phyloP scores from a whole-genome alignment of 2,113 vertebrate genomes.

The Alligator sinensis region DNA sequence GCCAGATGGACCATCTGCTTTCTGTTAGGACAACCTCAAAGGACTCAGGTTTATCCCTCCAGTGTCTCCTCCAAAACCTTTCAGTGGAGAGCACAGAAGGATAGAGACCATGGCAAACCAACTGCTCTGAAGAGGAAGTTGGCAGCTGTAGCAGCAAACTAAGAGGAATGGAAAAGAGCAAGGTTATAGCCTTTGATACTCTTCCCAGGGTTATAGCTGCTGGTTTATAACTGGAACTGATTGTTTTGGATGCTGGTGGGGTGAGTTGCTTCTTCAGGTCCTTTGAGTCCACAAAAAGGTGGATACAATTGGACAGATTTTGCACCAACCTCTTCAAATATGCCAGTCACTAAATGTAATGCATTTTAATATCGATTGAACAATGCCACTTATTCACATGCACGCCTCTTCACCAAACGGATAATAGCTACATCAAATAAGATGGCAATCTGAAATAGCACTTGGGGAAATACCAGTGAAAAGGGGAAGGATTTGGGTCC shows the following conservation, averaged over 20 bases:
- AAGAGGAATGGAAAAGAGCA: not conserved
- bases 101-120: not conserved
- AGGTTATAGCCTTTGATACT: not conserved
- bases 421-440: constrained; percentile 63
- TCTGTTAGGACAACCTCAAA: not conserved
- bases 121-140: not conserved
- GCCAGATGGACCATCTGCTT: not conserved
- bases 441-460: constrained; percentile 46
- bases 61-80: not conserved
- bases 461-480: constrained; percentile 57
- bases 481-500: constrained; percentile 68
- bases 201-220: not conserved
- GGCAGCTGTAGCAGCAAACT: not conserved
- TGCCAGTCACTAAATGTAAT: constrained; percentile 53
- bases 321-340: not conserved
- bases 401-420: constrained; percentile 66
- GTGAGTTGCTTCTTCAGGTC: not conserved
- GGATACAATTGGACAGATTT: not conserved
- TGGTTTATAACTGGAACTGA: not conserved
- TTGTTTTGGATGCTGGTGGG: not conserved
- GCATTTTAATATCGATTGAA: constrained; percentile 72
- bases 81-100: not conserved
- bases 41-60: not conserved
- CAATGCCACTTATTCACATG: constrained; percentile 62
- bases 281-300: not conserved